A percentile compares a stretch with the other conserved stretches of the same genome.
Evolutionary conservation across 2,888 invertebrate genomes (phyloP).

Genomic region (Nineta flava): DNA sequence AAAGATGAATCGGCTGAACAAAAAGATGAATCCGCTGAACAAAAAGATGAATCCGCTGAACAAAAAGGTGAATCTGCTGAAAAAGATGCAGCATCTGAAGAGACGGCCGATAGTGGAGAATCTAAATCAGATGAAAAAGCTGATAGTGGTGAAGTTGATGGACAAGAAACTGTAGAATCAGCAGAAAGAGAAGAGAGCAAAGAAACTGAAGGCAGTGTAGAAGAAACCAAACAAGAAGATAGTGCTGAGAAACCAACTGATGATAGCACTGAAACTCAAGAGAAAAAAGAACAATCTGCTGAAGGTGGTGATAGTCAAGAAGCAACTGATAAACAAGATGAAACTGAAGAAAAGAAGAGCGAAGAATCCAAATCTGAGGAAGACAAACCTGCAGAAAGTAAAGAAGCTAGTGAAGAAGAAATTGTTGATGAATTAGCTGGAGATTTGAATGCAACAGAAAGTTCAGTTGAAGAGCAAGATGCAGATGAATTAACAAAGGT

Average conservation of each 20-base stretch:
- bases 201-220: constrained; percentile 4
- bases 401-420: constrained; percentile 10
- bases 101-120: constrained; percentile 1
- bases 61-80: constrained; percentile 14
- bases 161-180: constrained; percentile 11
- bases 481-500: constrained; percentile 32
- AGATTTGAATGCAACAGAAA: constrained; percentile 14
- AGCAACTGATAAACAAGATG: constrained; percentile 13
- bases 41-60: constrained; percentile 12
- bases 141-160: constrained; percentile 14
- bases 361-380: constrained; percentile 8
- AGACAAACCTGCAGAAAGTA: constrained; percentile 10
- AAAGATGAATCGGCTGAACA: constrained; percentile 13
- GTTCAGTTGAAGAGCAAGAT: constrained; percentile 18
- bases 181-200: constrained; percentile 12
- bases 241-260: constrained; percentile 13
- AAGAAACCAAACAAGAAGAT: constrained; percentile 14
- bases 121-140: constrained; percentile 16
- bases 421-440: constrained; percentile 10
- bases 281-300: constrained; percentile 12
- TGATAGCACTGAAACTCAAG: constrained; percentile 19
- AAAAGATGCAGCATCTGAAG: constrained; percentile 16
- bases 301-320: constrained; percentile 15
- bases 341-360: constrained; percentile 7
- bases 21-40: constrained; percentile 18